Conservation (phyloP, 2,113 vertebrate genomes). For the Porphyrio hochstetteri region DNA sequence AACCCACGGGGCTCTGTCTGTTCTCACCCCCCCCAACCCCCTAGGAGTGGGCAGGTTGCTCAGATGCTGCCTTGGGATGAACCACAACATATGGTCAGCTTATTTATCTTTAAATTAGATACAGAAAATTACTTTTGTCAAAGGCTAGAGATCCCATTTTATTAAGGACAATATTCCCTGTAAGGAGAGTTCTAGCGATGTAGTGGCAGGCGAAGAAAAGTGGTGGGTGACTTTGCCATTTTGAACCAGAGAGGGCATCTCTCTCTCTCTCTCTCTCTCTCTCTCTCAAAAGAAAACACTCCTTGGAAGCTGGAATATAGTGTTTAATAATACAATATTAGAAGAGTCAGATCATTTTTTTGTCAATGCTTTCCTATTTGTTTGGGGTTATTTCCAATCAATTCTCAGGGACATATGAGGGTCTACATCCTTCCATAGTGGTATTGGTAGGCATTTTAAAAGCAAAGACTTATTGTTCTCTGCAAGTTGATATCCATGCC, state of each 20-base stretch:
- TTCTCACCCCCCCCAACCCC: too few relatives aligned
- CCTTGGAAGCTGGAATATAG: background rate
- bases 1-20: too few relatives aligned
- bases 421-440: background rate
- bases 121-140: background rate
- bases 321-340: background rate
- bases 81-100: background rate
- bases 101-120: background rate
- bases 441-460: background rate
- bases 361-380: background rate
- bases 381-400: background rate
- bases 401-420: background rate
- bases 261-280: too few relatives aligned
- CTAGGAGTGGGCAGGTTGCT: too few relatives aligned
- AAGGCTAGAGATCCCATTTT: background rate
- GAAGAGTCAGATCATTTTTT: background rate
- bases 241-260: background rate
- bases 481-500: background rate
- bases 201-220: background rate
- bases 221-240: background rate
- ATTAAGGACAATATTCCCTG: background rate
- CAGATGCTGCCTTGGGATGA: too few relatives aligned
- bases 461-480: background rate
- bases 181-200: background rate
- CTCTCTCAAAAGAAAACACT: background rate